Conservation (phyloP, 2,797 vertebrate genomes). For the Pygocentrus nattereri region DNA sequence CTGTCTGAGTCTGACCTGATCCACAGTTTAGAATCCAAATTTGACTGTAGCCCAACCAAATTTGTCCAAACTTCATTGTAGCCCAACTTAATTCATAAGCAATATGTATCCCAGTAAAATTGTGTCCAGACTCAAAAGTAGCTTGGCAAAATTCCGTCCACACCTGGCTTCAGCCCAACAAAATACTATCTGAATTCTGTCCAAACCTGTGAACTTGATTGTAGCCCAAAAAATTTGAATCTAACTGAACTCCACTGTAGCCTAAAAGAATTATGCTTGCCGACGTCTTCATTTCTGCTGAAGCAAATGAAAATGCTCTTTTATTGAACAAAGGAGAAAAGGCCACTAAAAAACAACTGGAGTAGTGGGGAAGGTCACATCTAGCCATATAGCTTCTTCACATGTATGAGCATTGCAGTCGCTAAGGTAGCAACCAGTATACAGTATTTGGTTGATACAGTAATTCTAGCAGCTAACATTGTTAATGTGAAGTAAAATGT, state of each 20-base stretch:
- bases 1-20: background rate
- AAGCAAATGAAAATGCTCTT: no score
- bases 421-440: no score
- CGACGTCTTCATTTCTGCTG: no score
- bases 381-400: no score
- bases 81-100: background rate
- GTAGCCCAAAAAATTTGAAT: background rate
- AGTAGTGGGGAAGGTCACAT: no score
- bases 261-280: background rate
- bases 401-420: no score
- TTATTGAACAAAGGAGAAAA: no score
- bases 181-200: background rate
- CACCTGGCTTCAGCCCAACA: background rate
- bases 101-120: no score
- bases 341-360: no score
- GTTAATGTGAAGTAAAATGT: no score
- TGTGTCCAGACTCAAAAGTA: background rate
- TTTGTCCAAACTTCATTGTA: background rate
- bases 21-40: background rate
- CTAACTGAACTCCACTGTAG: background rate
- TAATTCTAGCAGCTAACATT: no score
- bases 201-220: background rate
- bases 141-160: background rate
- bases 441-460: no score
- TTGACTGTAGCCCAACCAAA: background rate